phyloP scores from a whole-genome alignment of 2,888 invertebrate species.

The Orchesellides sinensis region DNA sequence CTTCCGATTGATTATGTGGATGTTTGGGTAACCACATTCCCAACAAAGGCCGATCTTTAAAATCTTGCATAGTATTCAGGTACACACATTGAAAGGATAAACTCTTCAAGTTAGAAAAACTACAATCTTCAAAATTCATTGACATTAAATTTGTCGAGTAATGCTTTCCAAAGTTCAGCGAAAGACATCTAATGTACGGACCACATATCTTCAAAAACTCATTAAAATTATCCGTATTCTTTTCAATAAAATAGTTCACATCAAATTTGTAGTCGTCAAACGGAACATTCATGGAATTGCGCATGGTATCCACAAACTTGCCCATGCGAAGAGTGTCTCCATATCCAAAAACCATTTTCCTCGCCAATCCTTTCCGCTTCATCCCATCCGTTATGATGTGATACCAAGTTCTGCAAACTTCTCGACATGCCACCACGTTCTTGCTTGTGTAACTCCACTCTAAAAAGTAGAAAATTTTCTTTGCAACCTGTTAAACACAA shows the following conservation, averaged over 20 bases:
- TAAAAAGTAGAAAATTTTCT: slow-evolving; percentile 23
- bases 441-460: neutral
- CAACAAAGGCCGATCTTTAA: neutral
- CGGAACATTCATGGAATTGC: neutral
- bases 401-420: slow-evolving; percentile 30
- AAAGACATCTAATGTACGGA: neutral
- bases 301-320: slow-evolving; percentile 11
- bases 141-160: neutral
- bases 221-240: neutral
- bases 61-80: neutral
- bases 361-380: neutral
- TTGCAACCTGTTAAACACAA: slow-evolving; percentile 7
- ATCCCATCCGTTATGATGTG: slow-evolving; percentile 15
- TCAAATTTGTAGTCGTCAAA: slow-evolving; percentile 20
- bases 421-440: neutral
- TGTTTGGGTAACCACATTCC: neutral
- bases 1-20: neutral
- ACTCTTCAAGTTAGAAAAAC: neutral
- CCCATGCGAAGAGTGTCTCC: neutral
- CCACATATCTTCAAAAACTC: neutral
- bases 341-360: neutral
- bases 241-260: slow-evolving; percentile 6
- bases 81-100: neutral
- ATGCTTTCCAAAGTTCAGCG: slow-evolving; percentile 20
- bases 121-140: neutral